Percentiles rank a stretch among this genome's conserved stretches.
These are phyloP conservation scores for Oryzias melastigma DNA, from an alignment of 2,113 vertebrate genomes.

Conservation along the genomic window DNA sequence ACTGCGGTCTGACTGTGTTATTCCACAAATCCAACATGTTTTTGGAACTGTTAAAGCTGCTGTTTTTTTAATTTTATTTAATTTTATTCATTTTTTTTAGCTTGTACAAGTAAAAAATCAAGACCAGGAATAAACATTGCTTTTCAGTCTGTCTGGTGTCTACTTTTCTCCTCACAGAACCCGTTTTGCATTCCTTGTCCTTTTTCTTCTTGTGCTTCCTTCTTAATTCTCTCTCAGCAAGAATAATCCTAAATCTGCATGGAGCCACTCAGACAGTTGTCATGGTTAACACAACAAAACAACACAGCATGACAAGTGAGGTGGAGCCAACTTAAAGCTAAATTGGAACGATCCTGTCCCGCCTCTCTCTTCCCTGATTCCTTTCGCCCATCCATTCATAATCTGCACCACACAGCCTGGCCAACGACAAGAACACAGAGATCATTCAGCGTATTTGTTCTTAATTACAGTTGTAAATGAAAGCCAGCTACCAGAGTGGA, in stretches of 20 bases:
- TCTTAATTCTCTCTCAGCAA: slow-evolving; percentile 39
- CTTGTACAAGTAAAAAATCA: slow-evolving; percentile 1
- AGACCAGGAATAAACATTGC: no score
- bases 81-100: slow-evolving; percentile 27
- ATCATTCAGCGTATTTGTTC: slow-evolving; percentile 44
- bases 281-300: slow-evolving; percentile 77
- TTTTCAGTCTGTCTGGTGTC: slow-evolving; percentile 4
- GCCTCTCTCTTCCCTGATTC: slow-evolving; percentile 15
- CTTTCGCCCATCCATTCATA: slow-evolving; percentile 60
- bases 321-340: slow-evolving; percentile 46
- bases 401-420: slow-evolving; percentile 29
- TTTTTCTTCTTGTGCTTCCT: slow-evolving; percentile 17
- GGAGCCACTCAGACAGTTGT: slow-evolving; percentile 66
- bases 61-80: slow-evolving; percentile 36
- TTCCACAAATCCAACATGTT: slow-evolving; percentile 37
- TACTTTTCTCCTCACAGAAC: slow-evolving; percentile 1
- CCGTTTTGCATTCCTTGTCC: neutral
- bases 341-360: slow-evolving; percentile 36
- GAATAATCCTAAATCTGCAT: slow-evolving; percentile 55
- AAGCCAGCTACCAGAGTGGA: slow-evolving; percentile 45
- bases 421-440: slow-evolving; percentile 39
- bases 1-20: slow-evolving; percentile 44
- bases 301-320: slow-evolving; percentile 59
- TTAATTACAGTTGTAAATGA: slow-evolving; percentile 70
- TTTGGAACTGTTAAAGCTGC: slow-evolving; percentile 41